Evolutionary conservation across 2,888 invertebrate genomes (phyloP), one percentile per base, ranked within the genome.

Genomic region (Ormia ochracea): DNA sequence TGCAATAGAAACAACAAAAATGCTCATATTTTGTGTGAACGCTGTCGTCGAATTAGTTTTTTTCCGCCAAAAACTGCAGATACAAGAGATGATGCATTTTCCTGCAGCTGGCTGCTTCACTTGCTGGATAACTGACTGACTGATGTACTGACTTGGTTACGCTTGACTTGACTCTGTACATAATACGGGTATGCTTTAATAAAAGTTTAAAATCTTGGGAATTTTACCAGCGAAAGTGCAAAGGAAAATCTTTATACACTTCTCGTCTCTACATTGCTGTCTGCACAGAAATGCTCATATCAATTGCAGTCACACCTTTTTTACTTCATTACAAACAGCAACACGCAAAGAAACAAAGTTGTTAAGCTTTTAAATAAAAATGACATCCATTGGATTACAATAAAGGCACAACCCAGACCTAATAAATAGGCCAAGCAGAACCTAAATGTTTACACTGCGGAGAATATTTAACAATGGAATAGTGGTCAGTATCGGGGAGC

Each of bases 141-240:
- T 54, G 54, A 1, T 14, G 7, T 10, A 33, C n/a, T 23, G 56
- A 6, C 45, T 4, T 61, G 28, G 14, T 36, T 43, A 23, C 14
- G 9, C 52, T 38, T 23, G 61, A 14, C 65, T 66, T 52, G 38
- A 12, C 54, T 43, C 2, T 31, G 10, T 52, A 31, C 23, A 72
- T 72, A 52, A 41, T 61, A 19, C 23, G n/a, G 50, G 56, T 41
- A 12, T 52, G 38, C 31, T 68, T 23, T 54, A 17, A 5, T 31
- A 36, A 56, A 61, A 70, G 41, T 56, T n/a, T 19, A 68, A 58
- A 73, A 73, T 76, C 80, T 80, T 80, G 76, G 76, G 80, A 80
- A 80, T 73, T 76, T 80, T 63, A 48, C 23, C 12, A 26, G 23
- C 31, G 28, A 70, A 76, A 73, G 73, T 76, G 50, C 63, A 72